phyloP scores from a whole-genome alignment of 1,140 invertebrate species.

The Colletes latitarsis region DNA sequence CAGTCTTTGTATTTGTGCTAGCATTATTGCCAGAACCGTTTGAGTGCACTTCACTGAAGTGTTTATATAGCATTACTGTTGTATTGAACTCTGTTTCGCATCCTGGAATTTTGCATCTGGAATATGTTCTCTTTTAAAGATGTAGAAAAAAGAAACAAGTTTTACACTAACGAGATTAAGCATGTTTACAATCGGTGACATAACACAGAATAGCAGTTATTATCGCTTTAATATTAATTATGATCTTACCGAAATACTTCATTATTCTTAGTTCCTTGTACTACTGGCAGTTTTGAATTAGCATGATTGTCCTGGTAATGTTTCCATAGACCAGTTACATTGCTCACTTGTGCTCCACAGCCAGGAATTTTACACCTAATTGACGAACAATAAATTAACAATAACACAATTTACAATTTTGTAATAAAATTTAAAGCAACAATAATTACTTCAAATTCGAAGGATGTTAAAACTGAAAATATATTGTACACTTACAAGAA shows the following conservation, averaged over 20 bases:
- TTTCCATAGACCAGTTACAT: slow-evolving; percentile 77
- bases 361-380: slow-evolving; percentile 78
- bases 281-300: slow-evolving; percentile 72
- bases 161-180: not conserved
- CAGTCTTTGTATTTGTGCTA: slow-evolving; percentile 77
- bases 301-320: slow-evolving; percentile 80
- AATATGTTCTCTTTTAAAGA: slow-evolving; percentile 31
- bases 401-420: no score
- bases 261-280: slow-evolving; percentile 69
- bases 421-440: not conserved
- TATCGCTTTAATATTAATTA: not conserved
- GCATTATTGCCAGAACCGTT: slow-evolving; percentile 67
- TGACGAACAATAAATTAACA: not conserved
- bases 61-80: slow-evolving; percentile 74
- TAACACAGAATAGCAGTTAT: not conserved
- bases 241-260: slow-evolving; percentile 74
- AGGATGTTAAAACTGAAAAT: not conserved
- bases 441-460: not conserved
- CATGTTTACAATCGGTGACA: slow-evolving; percentile 2
- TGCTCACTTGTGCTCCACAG: slow-evolving; percentile 76
- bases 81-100: slow-evolving; percentile 75
- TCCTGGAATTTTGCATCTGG: slow-evolving; percentile 73
- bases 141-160: not conserved
- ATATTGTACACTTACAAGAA: slow-evolving; percentile 73
- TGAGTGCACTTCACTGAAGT: slow-evolving; percentile 73